phyloP scores from a whole-genome alignment of 2,113 vertebrate species.

The Ammodytes marinus region DNA sequence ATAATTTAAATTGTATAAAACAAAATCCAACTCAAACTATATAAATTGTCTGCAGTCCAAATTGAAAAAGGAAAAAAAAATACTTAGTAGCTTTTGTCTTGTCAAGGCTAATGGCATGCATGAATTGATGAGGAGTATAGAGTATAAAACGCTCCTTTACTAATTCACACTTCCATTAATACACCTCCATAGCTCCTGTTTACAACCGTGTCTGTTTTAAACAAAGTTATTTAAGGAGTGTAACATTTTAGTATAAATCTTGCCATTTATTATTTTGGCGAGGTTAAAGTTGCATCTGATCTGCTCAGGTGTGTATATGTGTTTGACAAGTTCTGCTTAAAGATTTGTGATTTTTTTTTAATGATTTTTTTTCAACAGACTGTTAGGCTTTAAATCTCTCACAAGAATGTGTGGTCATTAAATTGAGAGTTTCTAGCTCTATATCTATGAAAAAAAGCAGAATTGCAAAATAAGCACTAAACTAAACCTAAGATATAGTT shows the following conservation, averaged over 20 bases:
- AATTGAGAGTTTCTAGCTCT: neutral
- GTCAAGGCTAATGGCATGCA: neutral
- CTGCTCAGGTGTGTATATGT: neutral
- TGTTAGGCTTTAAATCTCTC: neutral
- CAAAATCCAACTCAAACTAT: neutral
- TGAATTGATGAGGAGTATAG: neutral
- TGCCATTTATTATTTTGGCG: neutral
- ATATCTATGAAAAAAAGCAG: no score
- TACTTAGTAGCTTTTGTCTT: neutral
- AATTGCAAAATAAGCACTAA: neutral
- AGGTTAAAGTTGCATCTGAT: neutral
- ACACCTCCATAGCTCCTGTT: neutral
- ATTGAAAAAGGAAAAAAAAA: neutral
- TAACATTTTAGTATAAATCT: neutral
- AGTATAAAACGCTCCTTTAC: neutral
- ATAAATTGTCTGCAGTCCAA: neutral
- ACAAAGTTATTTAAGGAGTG: neutral
- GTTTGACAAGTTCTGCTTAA: no score
- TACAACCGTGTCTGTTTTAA: neutral
- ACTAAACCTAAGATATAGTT: neutral
- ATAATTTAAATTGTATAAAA: neutral
- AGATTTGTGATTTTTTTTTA: no score
- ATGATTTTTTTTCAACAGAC: neutral
- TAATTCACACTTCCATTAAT: neutral
- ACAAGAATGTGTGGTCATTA: neutral